Conservation (phyloP, 2,797 vertebrate species). For the Pseudochromis fuscus region DNA sequence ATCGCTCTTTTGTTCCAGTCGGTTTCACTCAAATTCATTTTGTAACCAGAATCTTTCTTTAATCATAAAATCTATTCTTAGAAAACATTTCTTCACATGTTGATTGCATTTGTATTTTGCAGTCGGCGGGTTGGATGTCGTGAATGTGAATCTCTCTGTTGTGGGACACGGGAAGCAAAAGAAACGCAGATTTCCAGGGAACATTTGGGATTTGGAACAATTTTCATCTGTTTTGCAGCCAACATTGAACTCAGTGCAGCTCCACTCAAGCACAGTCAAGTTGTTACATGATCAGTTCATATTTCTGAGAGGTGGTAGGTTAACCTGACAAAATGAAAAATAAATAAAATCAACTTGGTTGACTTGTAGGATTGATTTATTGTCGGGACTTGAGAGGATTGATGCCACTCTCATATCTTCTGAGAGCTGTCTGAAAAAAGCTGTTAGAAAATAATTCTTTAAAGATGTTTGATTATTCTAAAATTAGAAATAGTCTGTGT, state of each 20-base stretch:
- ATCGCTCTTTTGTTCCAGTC: slow-evolving; percentile 37
- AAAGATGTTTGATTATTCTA: slow-evolving; percentile 13
- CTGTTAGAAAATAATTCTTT: neutral
- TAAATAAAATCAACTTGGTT: no score
- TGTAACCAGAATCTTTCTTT: slow-evolving; percentile 18
- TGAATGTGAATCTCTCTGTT: slow-evolving; percentile 33
- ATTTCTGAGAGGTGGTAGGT: no score
- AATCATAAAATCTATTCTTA: slow-evolving; percentile 24
- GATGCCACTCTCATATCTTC: no score
- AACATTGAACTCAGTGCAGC: slow-evolving; percentile 26
- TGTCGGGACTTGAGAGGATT: no score
- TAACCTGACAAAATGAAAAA: no score
- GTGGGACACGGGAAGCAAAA: slow-evolving; percentile 57
- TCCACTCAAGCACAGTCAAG: slow-evolving; percentile 13
- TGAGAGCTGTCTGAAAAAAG: no score
- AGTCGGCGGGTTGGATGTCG: slow-evolving; percentile 26
- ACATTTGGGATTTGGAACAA: slow-evolving; percentile 49
- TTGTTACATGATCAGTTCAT: no score
- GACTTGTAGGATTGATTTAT: no score
- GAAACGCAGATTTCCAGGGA: slow-evolving; percentile 47
- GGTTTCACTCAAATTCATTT: slow-evolving; percentile 19
- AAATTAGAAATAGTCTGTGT: slow-evolving; percentile 34
- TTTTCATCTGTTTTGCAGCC: slow-evolving; percentile 42
- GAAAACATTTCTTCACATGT: neutral
- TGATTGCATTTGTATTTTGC: neutral